A percentile compares a stretch with the other conserved stretches of the same genome.
These are phyloP conservation scores for Acanthosepion pharaonis DNA, from an alignment of 2,888 invertebrate species.

Conservation along the genomic window DNA sequence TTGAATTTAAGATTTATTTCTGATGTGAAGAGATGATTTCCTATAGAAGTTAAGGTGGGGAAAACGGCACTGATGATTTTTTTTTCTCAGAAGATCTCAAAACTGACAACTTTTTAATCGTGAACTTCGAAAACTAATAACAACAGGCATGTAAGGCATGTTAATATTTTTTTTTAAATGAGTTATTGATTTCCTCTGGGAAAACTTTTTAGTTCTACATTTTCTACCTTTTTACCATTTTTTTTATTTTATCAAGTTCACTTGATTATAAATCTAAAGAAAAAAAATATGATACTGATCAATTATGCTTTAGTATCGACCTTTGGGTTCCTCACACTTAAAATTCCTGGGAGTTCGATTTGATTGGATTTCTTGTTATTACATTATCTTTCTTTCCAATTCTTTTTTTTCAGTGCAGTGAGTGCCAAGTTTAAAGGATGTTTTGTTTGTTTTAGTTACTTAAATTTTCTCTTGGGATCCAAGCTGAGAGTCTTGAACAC, in stretches of 20 bases:
- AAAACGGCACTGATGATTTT: not conserved
- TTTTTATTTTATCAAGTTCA: not conserved
- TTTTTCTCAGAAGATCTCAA: not conserved
- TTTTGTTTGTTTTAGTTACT: not conserved
- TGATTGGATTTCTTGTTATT: not conserved
- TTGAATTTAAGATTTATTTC: not conserved
- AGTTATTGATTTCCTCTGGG: not conserved
- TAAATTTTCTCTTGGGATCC: not conserved
- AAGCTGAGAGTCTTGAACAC: not conserved
- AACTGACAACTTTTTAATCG: not conserved
- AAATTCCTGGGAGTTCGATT: not conserved
- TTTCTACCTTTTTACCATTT: not conserved
- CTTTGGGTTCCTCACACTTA: not conserved
- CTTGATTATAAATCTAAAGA: constrained; percentile 15
- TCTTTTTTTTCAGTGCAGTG: not conserved
- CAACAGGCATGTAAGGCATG: not conserved
- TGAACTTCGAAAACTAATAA: not conserved
- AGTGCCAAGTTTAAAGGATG: not conserved
- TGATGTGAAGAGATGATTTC: not conserved
- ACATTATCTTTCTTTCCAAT: not conserved
- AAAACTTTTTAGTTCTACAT: not conserved
- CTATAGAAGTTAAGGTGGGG: not conserved
- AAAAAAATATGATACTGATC: not conserved
- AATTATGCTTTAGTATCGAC: not conserved
- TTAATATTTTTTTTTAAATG: not conserved